phyloP scores from a whole-genome alignment of 2,113 vertebrate genomes.

The Apeltes quadracus region DNA sequence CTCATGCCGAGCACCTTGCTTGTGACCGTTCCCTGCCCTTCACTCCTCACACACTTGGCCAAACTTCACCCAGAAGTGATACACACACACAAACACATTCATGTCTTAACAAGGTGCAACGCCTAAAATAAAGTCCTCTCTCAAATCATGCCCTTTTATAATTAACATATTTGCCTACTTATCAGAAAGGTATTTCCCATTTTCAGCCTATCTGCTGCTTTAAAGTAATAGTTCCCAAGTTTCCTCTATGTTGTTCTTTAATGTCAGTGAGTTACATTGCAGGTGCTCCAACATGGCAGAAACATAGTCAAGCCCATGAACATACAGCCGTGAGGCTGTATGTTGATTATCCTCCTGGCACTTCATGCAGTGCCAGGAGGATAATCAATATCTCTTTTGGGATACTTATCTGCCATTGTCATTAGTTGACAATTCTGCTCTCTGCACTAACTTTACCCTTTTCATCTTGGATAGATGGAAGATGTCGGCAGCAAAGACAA shows the following conservation, averaged over 20 bases:
- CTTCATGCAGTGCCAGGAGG: conserved; percentile 61
- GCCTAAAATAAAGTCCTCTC: conserved; percentile 53
- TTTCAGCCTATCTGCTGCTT: background rate
- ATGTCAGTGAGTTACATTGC: background rate
- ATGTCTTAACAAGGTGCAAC: conserved; percentile 37
- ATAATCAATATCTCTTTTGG: conserved; percentile 66
- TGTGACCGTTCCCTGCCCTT: conserved; percentile 25
- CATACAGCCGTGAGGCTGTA: conserved; percentile 45
- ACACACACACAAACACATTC: background rate
- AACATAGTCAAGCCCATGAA: conserved; percentile 27
- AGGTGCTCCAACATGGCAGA: conserved; percentile 1
- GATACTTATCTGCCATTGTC: conserved; percentile 46
- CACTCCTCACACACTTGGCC: conserved; percentile 10
- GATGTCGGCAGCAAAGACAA: conserved; percentile 12
- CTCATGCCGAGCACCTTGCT: conserved; percentile 42
- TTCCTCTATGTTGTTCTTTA: background rate
- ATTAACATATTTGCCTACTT: conserved; percentile 36
- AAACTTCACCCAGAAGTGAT: conserved; percentile 31
- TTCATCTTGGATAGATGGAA: conserved; percentile 17
- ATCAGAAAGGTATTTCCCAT: conserved; percentile 17
- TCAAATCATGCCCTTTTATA: conserved; percentile 51
- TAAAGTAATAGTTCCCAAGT: background rate
- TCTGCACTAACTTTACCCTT: conserved; percentile 26
- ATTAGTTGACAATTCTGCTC: conserved; percentile 33
- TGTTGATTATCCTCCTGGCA: too few relatives aligned